Evolutionary conservation across 2,888 invertebrate species (phyloP).

Genomic region (Xanthia togata): DNA sequence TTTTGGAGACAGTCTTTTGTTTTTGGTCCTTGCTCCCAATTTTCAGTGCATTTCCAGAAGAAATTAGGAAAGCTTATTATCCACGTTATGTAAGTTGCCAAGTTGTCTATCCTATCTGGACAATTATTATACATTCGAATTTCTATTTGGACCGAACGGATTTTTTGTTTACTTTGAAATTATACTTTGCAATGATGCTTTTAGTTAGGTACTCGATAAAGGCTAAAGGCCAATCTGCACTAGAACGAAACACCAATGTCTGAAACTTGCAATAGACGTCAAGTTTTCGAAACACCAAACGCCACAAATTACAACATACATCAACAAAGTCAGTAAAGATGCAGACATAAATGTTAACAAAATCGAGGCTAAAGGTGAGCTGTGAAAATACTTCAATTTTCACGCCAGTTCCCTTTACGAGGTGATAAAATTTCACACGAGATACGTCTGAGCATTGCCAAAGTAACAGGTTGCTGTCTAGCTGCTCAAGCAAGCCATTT

Average conservation of each 20-base stretch:
- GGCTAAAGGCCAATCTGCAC: background rate
- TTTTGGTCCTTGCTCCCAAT: background rate
- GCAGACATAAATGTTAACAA: slow-evolving; percentile 38
- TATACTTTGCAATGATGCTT: background rate
- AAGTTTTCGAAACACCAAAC: slow-evolving; percentile 9
- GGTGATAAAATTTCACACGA: slow-evolving; percentile 63
- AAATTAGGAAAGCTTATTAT: background rate
- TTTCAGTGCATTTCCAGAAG: background rate
- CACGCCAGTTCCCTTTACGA: slow-evolving; percentile 63
- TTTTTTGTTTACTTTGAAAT: background rate
- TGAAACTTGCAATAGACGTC: background rate
- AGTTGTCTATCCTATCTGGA: background rate
- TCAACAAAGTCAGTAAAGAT: slow-evolving; percentile 34
- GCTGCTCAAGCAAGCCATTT: slow-evolving; percentile 52
- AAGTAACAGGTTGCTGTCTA: slow-evolving; percentile 63
- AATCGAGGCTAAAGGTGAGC: slow-evolving; percentile 53
- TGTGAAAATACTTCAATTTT: slow-evolving; percentile 56
- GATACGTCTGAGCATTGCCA: slow-evolving; percentile 52
- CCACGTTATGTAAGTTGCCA: background rate
- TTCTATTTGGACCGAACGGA: too few species aligned
- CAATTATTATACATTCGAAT: background rate
- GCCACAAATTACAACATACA: slow-evolving; percentile 28
- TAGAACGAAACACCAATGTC: background rate
- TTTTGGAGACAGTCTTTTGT: background rate
- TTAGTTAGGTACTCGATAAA: background rate